Conservation (phyloP, 2,797 vertebrate genomes). For the Sebastes aleutianus region DNA sequence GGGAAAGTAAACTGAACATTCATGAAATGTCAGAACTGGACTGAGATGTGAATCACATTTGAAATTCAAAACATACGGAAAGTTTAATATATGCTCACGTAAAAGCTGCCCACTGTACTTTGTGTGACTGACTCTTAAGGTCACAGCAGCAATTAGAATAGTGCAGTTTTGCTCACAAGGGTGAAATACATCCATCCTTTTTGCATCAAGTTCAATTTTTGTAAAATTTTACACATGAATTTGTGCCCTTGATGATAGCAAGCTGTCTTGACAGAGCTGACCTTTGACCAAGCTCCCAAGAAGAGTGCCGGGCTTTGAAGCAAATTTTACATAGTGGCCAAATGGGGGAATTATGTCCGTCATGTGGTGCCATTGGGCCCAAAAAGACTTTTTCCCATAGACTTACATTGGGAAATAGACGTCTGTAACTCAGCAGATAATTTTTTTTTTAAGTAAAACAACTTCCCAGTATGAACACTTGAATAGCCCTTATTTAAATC, state of each 20-base stretch:
- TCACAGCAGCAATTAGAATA: background rate
- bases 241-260: background rate
- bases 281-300: background rate
- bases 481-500: too few relatives aligned
- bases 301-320: too few relatives aligned
- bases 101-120: background rate
- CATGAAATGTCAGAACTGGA: background rate
- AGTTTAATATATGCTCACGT: background rate
- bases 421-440: too few relatives aligned
- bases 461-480: too few relatives aligned
- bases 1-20: background rate
- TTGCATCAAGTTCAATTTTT: background rate
- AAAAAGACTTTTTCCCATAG: too few relatives aligned
- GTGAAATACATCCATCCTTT: background rate
- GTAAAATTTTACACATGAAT: background rate
- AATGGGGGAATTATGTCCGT: too few relatives aligned
- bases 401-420: too few relatives aligned
- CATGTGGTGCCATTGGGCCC: too few relatives aligned
- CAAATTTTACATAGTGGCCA: too few relatives aligned
- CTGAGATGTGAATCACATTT: background rate
- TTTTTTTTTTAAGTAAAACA: too few relatives aligned
- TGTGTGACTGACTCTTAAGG: background rate
- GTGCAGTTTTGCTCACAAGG: background rate
- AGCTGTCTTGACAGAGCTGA: background rate
- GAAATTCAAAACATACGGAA: slow-evolving; percentile 10